Evolutionary conservation across 1,140 invertebrate genomes (phyloP).

Genomic region (Macrosteles quadrilineatus): DNA sequence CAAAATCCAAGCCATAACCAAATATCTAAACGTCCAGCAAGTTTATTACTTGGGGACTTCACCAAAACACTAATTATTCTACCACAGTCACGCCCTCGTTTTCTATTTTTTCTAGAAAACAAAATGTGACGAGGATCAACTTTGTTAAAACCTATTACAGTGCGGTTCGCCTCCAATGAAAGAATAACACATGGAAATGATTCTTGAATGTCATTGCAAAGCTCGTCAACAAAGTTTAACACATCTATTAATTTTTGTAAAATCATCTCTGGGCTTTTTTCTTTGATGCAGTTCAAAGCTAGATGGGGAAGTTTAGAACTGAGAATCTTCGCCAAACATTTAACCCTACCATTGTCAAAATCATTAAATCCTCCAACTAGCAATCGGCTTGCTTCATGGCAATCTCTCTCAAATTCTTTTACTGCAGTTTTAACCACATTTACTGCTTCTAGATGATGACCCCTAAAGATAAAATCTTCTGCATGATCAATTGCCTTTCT

Average conservation of each 20-base stretch:
- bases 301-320: too few species aligned
- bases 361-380: neutral
- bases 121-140: neutral
- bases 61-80: neutral
- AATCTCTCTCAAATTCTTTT: neutral
- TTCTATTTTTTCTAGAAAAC: neutral
- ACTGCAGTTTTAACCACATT: neutral
- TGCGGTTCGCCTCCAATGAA: neutral
- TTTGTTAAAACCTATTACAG: neutral
- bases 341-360: neutral
- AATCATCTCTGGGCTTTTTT: neutral
- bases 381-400: too few species aligned
- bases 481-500: neutral
- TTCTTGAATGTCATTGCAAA: neutral
- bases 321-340: neutral
- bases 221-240: neutral
- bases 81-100: neutral
- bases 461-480: neutral
- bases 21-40: neutral
- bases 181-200: neutral
- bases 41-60: neutral
- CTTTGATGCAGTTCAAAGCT: neutral
- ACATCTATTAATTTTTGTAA: neutral
- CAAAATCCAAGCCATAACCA: slow-evolving; percentile 6
- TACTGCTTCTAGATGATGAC: neutral